Evolutionary conservation across 2,888 invertebrate genomes (phyloP), one percentile per base, ranked within the genome.

Genomic region (Synergus laeviventris): DNA sequence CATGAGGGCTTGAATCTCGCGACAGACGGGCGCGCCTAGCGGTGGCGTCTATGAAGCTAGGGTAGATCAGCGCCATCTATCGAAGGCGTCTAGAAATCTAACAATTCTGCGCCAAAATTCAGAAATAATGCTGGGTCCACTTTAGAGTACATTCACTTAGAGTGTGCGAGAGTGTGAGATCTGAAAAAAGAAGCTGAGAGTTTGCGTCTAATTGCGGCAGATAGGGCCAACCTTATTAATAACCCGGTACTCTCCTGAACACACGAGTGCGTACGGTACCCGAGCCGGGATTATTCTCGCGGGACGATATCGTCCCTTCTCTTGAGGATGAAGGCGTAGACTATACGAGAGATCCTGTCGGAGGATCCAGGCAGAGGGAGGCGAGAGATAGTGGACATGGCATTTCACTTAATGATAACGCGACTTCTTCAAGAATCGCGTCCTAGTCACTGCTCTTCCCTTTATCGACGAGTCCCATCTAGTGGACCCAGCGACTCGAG

Each of bases 401-500:
- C 91, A 91, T 91, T 91, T 91, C 91, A 90, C 91, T 91, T 91
- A 91, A 90, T 91, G 91, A 91, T 90, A 90, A 90, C 90, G 86
- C 87, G 86, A 86, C 87, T 85, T 83, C 79, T 80, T 80, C 76
- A 76, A 79, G 74, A 82, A 75, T 78, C 77, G 60, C 75, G 80
- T 79, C 74, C 74, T 79, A 74, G 56, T 59, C 21, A 60, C 39
- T 74, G 76, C 73, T 75, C 78, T 24, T 81, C 80, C 64, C 77
- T 79, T 86, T 89, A 89, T 89, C 89, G 82, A 74, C 75, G 78
- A 77, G 83, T 79, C 86, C 86, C 84, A 90, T 89, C 90, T 88
- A 82, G 78, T 79, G 83, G 86, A 87, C 86, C 87, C 86, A 85
- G 81, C 79, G 79, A 78, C 85, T 83, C 78, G 83, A 84, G 81